Evolutionary conservation across 2,888 invertebrate species (phyloP).

Genomic region (Theretra japonica): DNA sequence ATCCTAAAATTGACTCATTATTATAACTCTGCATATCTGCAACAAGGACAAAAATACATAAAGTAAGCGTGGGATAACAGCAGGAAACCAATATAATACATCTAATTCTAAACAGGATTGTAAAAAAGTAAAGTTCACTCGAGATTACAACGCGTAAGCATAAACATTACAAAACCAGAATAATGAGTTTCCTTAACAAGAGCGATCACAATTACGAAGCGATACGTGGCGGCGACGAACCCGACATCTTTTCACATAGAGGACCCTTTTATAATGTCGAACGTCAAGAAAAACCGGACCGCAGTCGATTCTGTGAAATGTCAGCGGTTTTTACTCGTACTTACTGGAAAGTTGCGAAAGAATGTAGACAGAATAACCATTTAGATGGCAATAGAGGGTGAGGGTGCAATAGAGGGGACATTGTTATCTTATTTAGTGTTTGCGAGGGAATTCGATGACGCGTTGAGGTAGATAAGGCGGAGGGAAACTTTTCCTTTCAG

Average conservation of each 20-base stretch:
- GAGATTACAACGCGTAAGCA: background rate
- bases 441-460: constrained; percentile 52
- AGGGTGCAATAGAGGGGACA: constrained; percentile 48
- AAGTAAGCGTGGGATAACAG: too few species aligned
- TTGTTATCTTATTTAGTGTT: constrained; percentile 53
- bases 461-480: constrained; percentile 57
- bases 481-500: constrained; percentile 33
- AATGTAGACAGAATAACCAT: constrained; percentile 21
- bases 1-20: too few species aligned
- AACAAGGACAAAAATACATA: too few species aligned
- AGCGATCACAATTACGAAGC: constrained; percentile 5
- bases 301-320: background rate
- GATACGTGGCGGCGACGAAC: background rate
- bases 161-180: constrained; percentile 6
- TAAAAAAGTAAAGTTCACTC: background rate
- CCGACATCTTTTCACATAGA: constrained; percentile 15
- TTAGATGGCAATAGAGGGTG: constrained; percentile 39
- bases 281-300: constrained; percentile 22
- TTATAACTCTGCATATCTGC: too few species aligned
- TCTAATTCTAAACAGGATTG: too few species aligned
- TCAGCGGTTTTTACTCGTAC: constrained; percentile 20
- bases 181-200: constrained; percentile 20
- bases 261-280: background rate
- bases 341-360: constrained; percentile 25
- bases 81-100: background rate